phyloP scores from a whole-genome alignment of 92 coral and sea anemone genomes.

The Phenganax marumi region DNA sequence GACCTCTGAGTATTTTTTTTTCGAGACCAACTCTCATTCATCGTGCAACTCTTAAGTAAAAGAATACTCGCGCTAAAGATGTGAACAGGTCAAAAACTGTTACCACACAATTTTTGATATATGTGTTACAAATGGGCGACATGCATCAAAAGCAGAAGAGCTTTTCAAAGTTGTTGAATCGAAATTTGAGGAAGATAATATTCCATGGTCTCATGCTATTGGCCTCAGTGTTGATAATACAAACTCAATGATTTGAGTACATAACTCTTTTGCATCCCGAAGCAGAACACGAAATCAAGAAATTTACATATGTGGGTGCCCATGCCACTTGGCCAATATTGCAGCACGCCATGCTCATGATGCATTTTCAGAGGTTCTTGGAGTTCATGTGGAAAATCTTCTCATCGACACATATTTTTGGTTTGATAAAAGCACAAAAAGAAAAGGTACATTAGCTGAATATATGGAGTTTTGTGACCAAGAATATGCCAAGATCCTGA shows the following conservation, averaged over 20 bases:
- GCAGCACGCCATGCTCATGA: conserved; percentile 52
- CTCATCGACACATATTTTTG: conserved; percentile 44
- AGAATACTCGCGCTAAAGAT: too few species aligned
- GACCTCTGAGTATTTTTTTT: too few species aligned
- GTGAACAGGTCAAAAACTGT: conserved; percentile 41
- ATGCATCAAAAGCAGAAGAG: conserved; percentile 52
- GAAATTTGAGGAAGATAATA: conserved; percentile 15
- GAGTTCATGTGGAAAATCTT: conserved; percentile 44
- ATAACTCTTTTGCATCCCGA: conserved; percentile 43
- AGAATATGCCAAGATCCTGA: conserved; percentile 31
- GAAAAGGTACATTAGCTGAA: conserved; percentile 33
- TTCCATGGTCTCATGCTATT: conserved; percentile 34
- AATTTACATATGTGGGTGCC: conserved; percentile 41
- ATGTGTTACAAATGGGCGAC: conserved; percentile 55
- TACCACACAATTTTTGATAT: conserved; percentile 46
- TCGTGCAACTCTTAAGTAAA: too few species aligned
- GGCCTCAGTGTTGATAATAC: conserved; percentile 43
- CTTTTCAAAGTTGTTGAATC: conserved; percentile 37
- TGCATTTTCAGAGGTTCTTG: conserved; percentile 30
- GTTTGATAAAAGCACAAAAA: conserved; percentile 39
- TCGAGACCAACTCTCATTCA: too few species aligned
- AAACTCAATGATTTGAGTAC: conserved; percentile 39
- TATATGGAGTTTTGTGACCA: conserved; percentile 44
- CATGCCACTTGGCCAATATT: conserved; percentile 46
- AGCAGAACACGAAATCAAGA: conserved; percentile 34